A percentile compares a stretch with the other conserved stretches of the same genome.
These are phyloP conservation scores for Amphiprion clarkii DNA, from an alignment of 2,797 vertebrate species.

Conservation along the genomic window DNA sequence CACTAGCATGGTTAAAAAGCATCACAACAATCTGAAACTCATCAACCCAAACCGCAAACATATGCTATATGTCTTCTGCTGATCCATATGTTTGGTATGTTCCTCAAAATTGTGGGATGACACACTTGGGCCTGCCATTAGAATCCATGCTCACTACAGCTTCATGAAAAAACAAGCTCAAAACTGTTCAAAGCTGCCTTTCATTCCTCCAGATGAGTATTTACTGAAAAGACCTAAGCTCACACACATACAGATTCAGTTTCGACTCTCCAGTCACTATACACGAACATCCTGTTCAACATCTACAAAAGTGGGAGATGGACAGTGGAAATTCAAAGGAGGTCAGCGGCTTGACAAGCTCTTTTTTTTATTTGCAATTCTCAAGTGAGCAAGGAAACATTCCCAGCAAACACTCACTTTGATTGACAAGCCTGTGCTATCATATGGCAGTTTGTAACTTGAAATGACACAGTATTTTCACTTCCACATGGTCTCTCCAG, in stretches of 20 bases:
- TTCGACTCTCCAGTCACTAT: background rate
- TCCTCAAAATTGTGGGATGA: background rate
- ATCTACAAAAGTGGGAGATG: constrained; percentile 7
- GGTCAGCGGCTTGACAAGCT: constrained; percentile 12
- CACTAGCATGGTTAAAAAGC: background rate
- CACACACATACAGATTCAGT: constrained; percentile 1
- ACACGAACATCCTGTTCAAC: constrained; percentile 35
- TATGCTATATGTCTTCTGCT: background rate
- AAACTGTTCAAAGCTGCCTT: constrained; percentile 6
- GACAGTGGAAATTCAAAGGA: constrained; percentile 33
- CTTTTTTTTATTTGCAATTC: constrained; percentile 11
- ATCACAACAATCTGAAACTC: background rate
- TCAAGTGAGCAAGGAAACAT: constrained; percentile 23
- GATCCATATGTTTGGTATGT: background rate
- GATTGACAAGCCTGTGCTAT: constrained; percentile 5
- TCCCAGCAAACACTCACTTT: constrained; percentile 25
- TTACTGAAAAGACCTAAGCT: background rate
- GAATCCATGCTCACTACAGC: constrained; percentile 12
- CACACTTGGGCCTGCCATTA: background rate
- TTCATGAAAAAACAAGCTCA: background rate
- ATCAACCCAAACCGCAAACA: background rate
- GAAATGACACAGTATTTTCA: constrained; percentile 32
- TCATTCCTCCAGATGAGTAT: constrained; percentile 18
- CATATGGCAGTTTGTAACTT: background rate
- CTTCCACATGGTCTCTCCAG: constrained; percentile 35